Evolutionary conservation across 2,797 vertebrate genomes (phyloP).

Genomic region (Crenichthys baileyi): DNA sequence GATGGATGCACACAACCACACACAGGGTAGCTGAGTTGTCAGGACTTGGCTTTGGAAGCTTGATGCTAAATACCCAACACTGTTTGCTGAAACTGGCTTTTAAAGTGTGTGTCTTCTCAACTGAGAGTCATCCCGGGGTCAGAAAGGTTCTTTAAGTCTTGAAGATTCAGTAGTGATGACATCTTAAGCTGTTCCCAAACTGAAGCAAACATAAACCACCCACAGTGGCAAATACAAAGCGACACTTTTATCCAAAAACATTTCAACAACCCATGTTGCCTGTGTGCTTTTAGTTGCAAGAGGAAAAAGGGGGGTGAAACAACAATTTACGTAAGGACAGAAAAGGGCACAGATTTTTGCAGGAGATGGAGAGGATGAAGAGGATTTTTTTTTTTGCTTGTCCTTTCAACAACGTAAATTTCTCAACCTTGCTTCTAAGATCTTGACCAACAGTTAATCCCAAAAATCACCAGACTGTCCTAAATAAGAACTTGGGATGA

Average conservation of each 20-base stretch:
- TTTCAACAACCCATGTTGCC: slow-evolving; percentile 43
- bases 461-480: slow-evolving; percentile 64
- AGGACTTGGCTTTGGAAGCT: slow-evolving; percentile 64
- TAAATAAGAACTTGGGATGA: slow-evolving; percentile 64
- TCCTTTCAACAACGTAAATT: slow-evolving; percentile 38
- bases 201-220: slow-evolving; percentile 46
- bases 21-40: slow-evolving; percentile 64
- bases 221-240: slow-evolving; percentile 49
- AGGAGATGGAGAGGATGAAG: slow-evolving; percentile 10
- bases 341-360: slow-evolving; percentile 23
- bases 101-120: slow-evolving; percentile 22
- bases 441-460: slow-evolving; percentile 75
- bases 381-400: neutral
- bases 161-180: slow-evolving; percentile 50
- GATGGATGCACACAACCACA: slow-evolving; percentile 61
- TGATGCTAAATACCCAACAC: slow-evolving; percentile 68
- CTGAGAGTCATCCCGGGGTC: slow-evolving; percentile 46
- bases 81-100: slow-evolving; percentile 25
- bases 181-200: slow-evolving; percentile 45
- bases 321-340: slow-evolving; percentile 30
- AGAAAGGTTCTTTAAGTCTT: slow-evolving; percentile 40
- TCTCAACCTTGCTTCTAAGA: slow-evolving; percentile 66
- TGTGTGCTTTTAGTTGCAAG: slow-evolving; percentile 43
- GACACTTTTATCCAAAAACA: slow-evolving; percentile 52
- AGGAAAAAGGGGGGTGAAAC: slow-evolving; percentile 12